Conservation (phyloP, 2,888 invertebrate species). For the Tridacna gigas region DNA sequence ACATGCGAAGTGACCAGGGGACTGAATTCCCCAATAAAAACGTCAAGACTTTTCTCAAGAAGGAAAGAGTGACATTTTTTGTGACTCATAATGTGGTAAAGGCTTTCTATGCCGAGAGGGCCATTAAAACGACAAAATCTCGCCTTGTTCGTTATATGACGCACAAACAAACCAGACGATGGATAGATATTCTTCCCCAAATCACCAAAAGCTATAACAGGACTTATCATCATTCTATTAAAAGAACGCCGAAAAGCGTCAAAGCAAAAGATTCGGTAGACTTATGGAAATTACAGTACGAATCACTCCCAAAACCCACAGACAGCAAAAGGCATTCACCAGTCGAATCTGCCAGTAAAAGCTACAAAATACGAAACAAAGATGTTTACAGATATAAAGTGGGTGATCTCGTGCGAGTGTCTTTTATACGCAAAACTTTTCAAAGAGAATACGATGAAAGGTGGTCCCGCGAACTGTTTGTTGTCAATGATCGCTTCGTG, state of each 20-base stretch:
- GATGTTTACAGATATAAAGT: slow-evolving; percentile 33
- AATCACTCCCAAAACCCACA: too few relatives aligned
- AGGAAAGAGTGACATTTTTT: too few relatives aligned
- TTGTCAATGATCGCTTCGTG: slow-evolving; percentile 37
- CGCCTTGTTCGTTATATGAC: slow-evolving; percentile 40
- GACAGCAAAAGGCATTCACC: too few relatives aligned
- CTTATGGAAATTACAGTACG: too few relatives aligned
- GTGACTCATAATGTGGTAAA: too few relatives aligned
- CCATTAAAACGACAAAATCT: slow-evolving; percentile 54
- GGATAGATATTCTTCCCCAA: slow-evolving; percentile 30
- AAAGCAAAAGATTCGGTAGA: slow-evolving; percentile 36
- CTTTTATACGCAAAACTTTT: too few relatives aligned
- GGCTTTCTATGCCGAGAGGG: slow-evolving; percentile 48
- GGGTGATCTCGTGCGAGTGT: slow-evolving; percentile 50
- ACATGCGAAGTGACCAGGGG: slow-evolving; percentile 38
- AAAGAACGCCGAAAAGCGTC: slow-evolving; percentile 44
- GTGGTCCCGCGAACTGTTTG: slow-evolving; percentile 44
- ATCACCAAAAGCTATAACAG: slow-evolving; percentile 49
- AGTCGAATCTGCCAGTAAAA: too few relatives aligned
- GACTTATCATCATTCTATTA: slow-evolving; percentile 51
- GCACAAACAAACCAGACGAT: too few relatives aligned
- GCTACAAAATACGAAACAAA: too few relatives aligned
- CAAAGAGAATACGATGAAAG: too few relatives aligned
- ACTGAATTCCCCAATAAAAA: too few relatives aligned
- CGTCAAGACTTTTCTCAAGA: too few relatives aligned